phyloP scores from a whole-genome alignment of 2,888 invertebrate genomes.

The Drosophila colorata region DNA sequence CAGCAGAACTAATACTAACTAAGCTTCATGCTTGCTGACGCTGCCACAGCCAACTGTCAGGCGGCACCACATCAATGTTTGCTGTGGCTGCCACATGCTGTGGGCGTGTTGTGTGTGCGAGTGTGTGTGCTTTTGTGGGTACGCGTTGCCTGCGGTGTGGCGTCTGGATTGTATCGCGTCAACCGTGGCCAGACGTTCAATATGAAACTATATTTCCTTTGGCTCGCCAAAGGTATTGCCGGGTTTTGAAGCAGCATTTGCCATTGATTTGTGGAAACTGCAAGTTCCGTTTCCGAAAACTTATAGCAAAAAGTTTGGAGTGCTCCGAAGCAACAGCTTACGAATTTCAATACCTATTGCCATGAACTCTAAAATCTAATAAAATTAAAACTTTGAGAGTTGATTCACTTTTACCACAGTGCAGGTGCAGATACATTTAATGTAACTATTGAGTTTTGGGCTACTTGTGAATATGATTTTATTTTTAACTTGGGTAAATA shows the following conservation, averaged over 20 bases:
- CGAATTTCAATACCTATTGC: background rate
- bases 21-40: constrained; percentile 23
- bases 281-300: constrained; percentile 2
- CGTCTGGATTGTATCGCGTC: constrained; percentile 8
- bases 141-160: background rate
- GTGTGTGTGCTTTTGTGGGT: constrained; percentile 9
- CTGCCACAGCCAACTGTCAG: constrained; percentile 15
- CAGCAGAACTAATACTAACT: constrained; percentile 27
- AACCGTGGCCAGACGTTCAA: constrained; percentile 43
- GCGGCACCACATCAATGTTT: constrained; percentile 52
- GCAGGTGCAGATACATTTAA: too few species aligned
- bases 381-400: background rate
- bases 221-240: constrained; percentile 17
- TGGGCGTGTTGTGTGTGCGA: constrained; percentile 5
- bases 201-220: constrained; percentile 46
- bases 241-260: constrained; percentile 16
- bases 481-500: background rate
- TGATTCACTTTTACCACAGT: background rate
- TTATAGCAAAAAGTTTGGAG: background rate
- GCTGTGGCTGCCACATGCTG: constrained; percentile 40
- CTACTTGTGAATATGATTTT: background rate
- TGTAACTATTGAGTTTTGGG: background rate
- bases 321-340: background rate
- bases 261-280: constrained; percentile 17
- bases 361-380: background rate